Percentiles rank a stretch among this genome's conserved stretches.
These are phyloP conservation scores for Echinometra lucunter DNA, from an alignment of 53 echinoderm and acorn worm genomes.

Conservation along the genomic window DNA sequence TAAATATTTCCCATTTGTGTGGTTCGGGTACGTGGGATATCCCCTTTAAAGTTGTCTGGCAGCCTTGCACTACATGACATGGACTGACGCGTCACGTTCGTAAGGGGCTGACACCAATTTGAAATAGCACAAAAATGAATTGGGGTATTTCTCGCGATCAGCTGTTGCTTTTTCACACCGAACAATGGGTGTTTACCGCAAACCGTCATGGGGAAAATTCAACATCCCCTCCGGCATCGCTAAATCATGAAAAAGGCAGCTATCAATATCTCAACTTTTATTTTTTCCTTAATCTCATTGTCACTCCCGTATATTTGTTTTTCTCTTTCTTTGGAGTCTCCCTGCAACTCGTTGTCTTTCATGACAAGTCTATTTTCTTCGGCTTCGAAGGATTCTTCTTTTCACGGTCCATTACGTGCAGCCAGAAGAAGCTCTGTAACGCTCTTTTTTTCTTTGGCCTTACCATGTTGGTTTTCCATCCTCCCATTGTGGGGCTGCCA, in stretches of 20 bases:
- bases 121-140: background rate
- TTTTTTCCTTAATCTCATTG: constrained; percentile 34
- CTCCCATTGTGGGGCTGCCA: background rate
- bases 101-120: constrained; percentile 50
- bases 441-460: constrained; percentile 5
- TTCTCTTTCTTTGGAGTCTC: constrained; percentile 2
- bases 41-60: constrained; percentile 10
- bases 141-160: constrained; percentile 18
- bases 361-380: background rate
- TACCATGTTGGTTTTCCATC: constrained; percentile 27
- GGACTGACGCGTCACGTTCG: constrained; percentile 57
- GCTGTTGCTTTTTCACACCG: constrained; percentile 46
- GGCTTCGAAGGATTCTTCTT: constrained; percentile 16
- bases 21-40: background rate
- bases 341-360: background rate
- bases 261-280: constrained; percentile 58
- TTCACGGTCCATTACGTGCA: constrained; percentile 21
- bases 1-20: background rate
- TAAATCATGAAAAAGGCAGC: constrained; percentile 33
- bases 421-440: background rate
- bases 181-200: constrained; percentile 71
- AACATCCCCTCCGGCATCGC: constrained; percentile 25
- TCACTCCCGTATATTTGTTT: constrained; percentile 16
- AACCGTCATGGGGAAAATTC: constrained; percentile 66
- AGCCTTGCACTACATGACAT: background rate